These are phyloP conservation scores for Myodes glareolus DNA, from an alignment of 2,113 vertebrate genomes.

Conservation along the genomic window DNA sequence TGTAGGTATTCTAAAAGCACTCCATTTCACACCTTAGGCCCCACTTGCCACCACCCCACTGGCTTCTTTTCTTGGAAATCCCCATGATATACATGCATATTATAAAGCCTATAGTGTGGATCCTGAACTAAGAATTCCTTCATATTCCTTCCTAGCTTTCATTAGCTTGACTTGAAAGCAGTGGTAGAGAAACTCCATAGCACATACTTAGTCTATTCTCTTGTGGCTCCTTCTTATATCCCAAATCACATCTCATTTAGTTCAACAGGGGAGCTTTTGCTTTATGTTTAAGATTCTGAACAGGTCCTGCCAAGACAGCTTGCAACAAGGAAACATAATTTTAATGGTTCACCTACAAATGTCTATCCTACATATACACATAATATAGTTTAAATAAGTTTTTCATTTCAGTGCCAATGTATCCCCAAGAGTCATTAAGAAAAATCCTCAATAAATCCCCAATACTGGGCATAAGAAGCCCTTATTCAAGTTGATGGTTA, in stretches of 20 bases:
- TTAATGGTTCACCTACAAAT: neutral
- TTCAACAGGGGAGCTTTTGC: neutral
- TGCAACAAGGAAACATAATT: neutral
- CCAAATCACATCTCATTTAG: neutral
- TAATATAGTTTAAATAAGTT: neutral
- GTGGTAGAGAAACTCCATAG: neutral
- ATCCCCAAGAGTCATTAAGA: neutral
- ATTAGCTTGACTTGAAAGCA: neutral
- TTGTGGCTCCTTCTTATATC: neutral
- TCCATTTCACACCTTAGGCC: too few relatives aligned
- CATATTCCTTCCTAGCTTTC: neutral
- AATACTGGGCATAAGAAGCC: neutral
- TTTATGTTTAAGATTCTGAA: neutral
- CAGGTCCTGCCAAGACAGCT: neutral
- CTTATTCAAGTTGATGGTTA: neutral
- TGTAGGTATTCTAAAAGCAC: neutral
- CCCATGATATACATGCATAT: fast-evolving
- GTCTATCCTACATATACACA: neutral
- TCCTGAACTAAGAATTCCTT: neutral
- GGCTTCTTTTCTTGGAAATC: neutral
- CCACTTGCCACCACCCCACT: neutral
- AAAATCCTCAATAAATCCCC: too few relatives aligned
- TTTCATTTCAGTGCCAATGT: neutral
- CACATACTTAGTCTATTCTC: neutral
- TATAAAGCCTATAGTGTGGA: fast-evolving